Evolutionary conservation across 92 coral and sea anemone genomes (phyloP), one percentile per base, ranked within the genome.

Genomic region (Diadumene lineata): DNA sequence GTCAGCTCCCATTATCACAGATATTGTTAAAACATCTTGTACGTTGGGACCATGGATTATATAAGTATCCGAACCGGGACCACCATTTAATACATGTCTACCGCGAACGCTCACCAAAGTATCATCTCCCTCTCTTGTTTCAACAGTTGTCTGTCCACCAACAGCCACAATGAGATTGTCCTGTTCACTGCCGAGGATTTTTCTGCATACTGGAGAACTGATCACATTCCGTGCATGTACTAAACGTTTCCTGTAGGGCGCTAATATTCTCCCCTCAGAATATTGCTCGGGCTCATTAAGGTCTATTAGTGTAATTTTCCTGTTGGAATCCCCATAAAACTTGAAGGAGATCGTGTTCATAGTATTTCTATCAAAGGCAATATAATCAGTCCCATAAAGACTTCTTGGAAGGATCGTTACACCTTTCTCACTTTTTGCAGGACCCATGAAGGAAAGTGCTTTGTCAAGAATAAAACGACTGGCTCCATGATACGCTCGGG

Each of bases 91-190:
- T 23, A 18, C 27, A 19, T 73, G 79, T 58, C 67, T 58, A 1
- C 79, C 79, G 7, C 79, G 79, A 15, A 55, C 13, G 24, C 79
- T 73, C 38, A 73, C 79, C 18, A 73, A 56, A 38, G 79, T 73
- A 56, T 73, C 60, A 60, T 73, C 79, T 34, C 79, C 79, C 30
- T 58, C 79, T 31, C 30, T 24, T 21, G 69, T 69, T 0, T 73
- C 68, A 58, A 73, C 25, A 33, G 56, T 34, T 34, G 79, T 73
- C 60, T 73, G 7, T 60, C 79, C 79, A 3, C 79, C 79, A 0
- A 22, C 79, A 21, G 79, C 79, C 9, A 73, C 38, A 3, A 73
- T 30, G 32, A 73, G 67, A 38, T 73, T 73, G 16, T 31, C 68
- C 15, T 73, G 22, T 64, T 73, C 43, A 25, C 31, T 73, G 1